Percentiles rank a stretch among this genome's conserved stretches.
Evolutionary conservation across 2,797 vertebrate genomes (phyloP).

Genomic region (Syngnathus rostellatus): DNA sequence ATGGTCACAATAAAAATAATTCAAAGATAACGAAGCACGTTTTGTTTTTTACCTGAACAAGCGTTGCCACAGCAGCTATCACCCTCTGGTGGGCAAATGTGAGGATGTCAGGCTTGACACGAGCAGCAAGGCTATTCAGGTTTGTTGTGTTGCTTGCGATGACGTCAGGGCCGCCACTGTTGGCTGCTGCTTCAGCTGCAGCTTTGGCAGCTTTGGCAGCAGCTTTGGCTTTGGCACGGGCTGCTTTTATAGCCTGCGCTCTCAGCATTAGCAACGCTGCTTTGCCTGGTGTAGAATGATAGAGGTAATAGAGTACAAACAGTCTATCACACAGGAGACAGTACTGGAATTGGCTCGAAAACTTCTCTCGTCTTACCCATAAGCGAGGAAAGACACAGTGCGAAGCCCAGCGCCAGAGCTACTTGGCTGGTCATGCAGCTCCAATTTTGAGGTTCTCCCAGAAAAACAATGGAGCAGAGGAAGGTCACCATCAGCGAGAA

Average conservation of each 20-base stretch:
- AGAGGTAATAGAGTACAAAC: background rate
- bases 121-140: slow-evolving; percentile 22
- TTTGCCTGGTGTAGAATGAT: slow-evolving; percentile 55
- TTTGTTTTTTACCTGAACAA: slow-evolving; percentile 52
- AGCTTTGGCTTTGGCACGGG: slow-evolving; percentile 47
- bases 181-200: slow-evolving; percentile 56
- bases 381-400: slow-evolving; percentile 73
- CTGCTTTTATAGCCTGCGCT: slow-evolving; percentile 65
- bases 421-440: slow-evolving; percentile 80
- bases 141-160: slow-evolving; percentile 41
- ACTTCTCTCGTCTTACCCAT: slow-evolving; percentile 60
- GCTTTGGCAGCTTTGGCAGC: slow-evolving; percentile 65
- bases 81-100: slow-evolving; percentile 65
- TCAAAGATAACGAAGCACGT: background rate
- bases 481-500: slow-evolving; percentile 73
- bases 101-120: slow-evolving; percentile 47
- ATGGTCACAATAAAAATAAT: background rate
- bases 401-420: slow-evolving; percentile 74
- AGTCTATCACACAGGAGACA: no score
- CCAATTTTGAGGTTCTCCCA: slow-evolving; percentile 71
- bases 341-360: background rate
- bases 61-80: slow-evolving; percentile 60
- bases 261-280: slow-evolving; percentile 73
- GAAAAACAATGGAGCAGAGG: slow-evolving; percentile 75
- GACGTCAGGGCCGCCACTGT: slow-evolving; percentile 53